Base-by-base conservation (phyloP, 2,888 invertebrate genomes). In the Lasioglossum leucozonium region DNA sequence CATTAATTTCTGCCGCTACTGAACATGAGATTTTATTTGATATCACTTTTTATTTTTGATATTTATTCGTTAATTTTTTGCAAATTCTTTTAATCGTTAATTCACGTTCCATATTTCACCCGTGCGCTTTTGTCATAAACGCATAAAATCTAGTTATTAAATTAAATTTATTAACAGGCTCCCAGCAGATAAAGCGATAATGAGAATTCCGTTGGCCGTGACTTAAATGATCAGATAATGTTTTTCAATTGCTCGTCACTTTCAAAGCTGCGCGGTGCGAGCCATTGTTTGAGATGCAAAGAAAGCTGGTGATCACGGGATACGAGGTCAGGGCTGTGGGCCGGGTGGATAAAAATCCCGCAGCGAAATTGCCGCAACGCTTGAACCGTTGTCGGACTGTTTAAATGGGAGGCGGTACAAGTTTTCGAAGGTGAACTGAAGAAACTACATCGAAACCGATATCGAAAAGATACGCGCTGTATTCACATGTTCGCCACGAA, bases 331-430 rank as follows among this genome's bases (percentile, higher is more conserved):
- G 58, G 58, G 58, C 58, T 58, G 58, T 26, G 1, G 26, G 58
- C 5, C 13, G 13, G 26, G 26, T 26, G 58, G 26, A 26, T 58
- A 13, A 26, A 58, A 58, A 58, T 58, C 58, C 58, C 58, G 58
- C 58, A 58, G 58, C 58, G 58, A 58, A 58, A 58, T 58, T 58
- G 26, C 58, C n/a, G 58, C 58, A 58, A 26, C 58, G 26, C 58
- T 58, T 58, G 26, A 58, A 58, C 26, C 26, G 13, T 26, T 58
- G 26, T 58, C 58, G 16, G 58, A 26, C 58, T 26, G 58, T 11
- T 58, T 58, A 58, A 58, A 58, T 58, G 13, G 26, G 5, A 13
- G 26, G 5, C 58, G 13, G 26, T 6, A 58, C 58, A 58, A 26
- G 26, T 26, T 58, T 58, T 58, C 26, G 58, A 58, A 58, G 58